Evolutionary conservation across 1,140 invertebrate genomes (phyloP).

Genomic region (Apis mellifera): Amel_HAv3.1 CM009946.2:3606001-3606500

Average conservation of each 20-base stretch:
- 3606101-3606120: not conserved
- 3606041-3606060: not conserved
- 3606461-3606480: slow-evolving; percentile 53
- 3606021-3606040: not conserved
- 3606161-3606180: slow-evolving; percentile 59
- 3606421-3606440: slow-evolving; percentile 61
- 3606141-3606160: slow-evolving; percentile 23
- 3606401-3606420: too few relatives aligned
- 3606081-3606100: not conserved
- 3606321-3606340: too few relatives aligned
- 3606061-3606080: too few relatives aligned
- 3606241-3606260: too few relatives aligned
- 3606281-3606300: slow-evolving; percentile 54
- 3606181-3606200: slow-evolving; percentile 72
- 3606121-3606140: slow-evolving; percentile 43
- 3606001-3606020: too few relatives aligned
- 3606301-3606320: slow-evolving; percentile 47
- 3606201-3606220: slow-evolving; percentile 80
- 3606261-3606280: slow-evolving; percentile 31
- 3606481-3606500: slow-evolving; percentile 62
- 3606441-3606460: too few relatives aligned
- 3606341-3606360: too few relatives aligned
- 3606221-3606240: not conserved
- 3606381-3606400: too few relatives aligned
- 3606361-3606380: too few relatives aligned